Percentiles rank a stretch among this genome's conserved stretches.
Conservation (phyloP, 2,113 vertebrate genomes). For the Pampusana beccarii region DNA sequence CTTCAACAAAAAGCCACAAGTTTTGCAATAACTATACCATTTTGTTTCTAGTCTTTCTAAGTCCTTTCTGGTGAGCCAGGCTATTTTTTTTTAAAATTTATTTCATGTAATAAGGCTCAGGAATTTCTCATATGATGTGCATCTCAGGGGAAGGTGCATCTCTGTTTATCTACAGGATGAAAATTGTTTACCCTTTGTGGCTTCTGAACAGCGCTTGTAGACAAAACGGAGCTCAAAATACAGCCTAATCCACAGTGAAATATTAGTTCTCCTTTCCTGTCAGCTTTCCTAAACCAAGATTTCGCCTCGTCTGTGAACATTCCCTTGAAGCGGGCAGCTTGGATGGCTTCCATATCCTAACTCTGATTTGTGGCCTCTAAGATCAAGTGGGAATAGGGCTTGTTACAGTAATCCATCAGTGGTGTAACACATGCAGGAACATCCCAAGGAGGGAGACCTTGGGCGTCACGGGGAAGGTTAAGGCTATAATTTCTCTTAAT, state of each 20-base stretch:
- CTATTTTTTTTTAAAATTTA: not conserved
- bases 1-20: not conserved
- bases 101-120: not conserved
- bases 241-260: conserved; percentile 48
- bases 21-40: not conserved
- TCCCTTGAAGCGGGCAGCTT: conserved; percentile 51
- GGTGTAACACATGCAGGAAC: conserved; percentile 42
- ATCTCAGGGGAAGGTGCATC: conserved; percentile 38
- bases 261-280: conserved; percentile 61
- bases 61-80: not conserved
- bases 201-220: conserved; percentile 47
- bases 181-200: conserved; percentile 44
- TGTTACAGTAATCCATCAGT: conserved; percentile 54
- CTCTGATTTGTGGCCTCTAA: conserved; percentile 52
- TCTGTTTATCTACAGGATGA: conserved; percentile 36
- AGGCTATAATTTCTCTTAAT: conserved; percentile 63
- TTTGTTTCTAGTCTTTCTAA: not conserved
- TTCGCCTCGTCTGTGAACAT: conserved; percentile 9
- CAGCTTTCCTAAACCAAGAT: conserved; percentile 53
- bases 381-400: conserved; percentile 47
- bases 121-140: conserved; percentile 1
- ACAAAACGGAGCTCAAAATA: conserved; percentile 42
- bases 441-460: conserved; percentile 54
- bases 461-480: conserved; percentile 21
- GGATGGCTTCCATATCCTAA: conserved; percentile 46